These are phyloP conservation scores for Eulemur rubriventer DNA, from an alignment of 2,797 vertebrate species.

Conservation along the genomic window DNA sequence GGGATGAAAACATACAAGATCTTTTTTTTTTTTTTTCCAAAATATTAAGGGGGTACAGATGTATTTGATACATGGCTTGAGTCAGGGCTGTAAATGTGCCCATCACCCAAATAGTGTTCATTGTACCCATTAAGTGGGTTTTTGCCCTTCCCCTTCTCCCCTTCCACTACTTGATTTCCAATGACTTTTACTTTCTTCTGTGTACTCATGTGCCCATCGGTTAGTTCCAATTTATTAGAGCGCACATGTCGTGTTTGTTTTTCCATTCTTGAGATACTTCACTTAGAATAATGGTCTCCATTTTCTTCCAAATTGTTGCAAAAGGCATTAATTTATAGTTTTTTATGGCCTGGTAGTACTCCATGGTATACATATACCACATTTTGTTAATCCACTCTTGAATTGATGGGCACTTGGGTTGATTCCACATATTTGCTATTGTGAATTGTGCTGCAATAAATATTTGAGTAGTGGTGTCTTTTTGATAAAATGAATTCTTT, in stretches of 20 bases:
- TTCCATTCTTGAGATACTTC: background rate
- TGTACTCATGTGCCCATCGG: background rate
- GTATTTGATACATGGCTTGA: background rate
- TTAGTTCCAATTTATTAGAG: background rate
- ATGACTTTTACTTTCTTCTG: background rate
- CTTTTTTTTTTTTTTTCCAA: background rate
- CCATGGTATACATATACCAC: background rate
- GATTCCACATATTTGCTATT: background rate
- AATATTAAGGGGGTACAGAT: background rate
- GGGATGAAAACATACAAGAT: background rate
- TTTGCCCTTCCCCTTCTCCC: background rate
- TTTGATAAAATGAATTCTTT: background rate
- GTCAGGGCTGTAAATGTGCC: background rate
- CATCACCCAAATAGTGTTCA: background rate
- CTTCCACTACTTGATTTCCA: background rate
- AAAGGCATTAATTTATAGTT: background rate
- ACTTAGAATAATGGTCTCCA: background rate
- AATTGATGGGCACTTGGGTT: background rate
- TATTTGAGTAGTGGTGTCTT: background rate
- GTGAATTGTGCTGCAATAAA: background rate
- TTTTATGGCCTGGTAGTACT: background rate
- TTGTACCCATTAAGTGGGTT: background rate
- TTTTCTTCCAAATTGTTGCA: background rate
- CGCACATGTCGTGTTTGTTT: background rate
- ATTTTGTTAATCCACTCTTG: background rate